Base-by-base conservation (phyloP, 2,797 vertebrate species). In the Ctenosaura bakeri region DNA sequence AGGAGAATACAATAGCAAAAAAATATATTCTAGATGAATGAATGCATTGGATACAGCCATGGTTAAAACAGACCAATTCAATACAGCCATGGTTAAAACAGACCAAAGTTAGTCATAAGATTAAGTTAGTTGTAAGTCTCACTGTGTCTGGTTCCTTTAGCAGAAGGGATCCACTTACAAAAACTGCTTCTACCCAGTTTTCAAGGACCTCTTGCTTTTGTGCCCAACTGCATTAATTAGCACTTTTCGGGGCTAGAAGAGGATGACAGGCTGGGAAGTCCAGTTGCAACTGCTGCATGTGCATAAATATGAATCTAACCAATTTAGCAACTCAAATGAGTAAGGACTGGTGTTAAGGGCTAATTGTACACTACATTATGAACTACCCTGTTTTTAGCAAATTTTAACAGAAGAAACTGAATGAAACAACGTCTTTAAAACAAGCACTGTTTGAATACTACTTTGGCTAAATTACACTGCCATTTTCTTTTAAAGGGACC, bases 1-100 rank as follows among this genome's bases (percentile, higher is more conserved):
- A 91, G 88, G 35, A 87, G 0, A 88, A 35, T 20, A 85, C 0
- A 86, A 29, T 56, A 35, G 88, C 92, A 92, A 64, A 35, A 56
- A 69, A 74, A 89, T 20, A n/a, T 24, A 20, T 24, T 29, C 42
- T 89, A 73, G 87, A 90, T 52, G 13, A 66, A 46, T 66, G 38
- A 71, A 71, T 69, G 50, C 80, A 46, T 50, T 78, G 46, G 42
- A 78, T 78, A 24, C 77, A 78, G 4, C 10, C 46, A 78, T 78
- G 46, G 42, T 78, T 78, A 14, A 12, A 24, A 9, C 7, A 78
- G 46, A 12, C 77, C 12, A 13, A 78, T 29, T 78, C 10, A 78
- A 78, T 78, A 24, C 77, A 78, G 4, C 10, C 46, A 78, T 78
- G 46, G 42, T 78, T 78, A 14, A 12, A 24, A 9, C 7, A 78